phyloP scores from a whole-genome alignment of 2,113 vertebrate species.

The Myotis lucifugus region DNA sequence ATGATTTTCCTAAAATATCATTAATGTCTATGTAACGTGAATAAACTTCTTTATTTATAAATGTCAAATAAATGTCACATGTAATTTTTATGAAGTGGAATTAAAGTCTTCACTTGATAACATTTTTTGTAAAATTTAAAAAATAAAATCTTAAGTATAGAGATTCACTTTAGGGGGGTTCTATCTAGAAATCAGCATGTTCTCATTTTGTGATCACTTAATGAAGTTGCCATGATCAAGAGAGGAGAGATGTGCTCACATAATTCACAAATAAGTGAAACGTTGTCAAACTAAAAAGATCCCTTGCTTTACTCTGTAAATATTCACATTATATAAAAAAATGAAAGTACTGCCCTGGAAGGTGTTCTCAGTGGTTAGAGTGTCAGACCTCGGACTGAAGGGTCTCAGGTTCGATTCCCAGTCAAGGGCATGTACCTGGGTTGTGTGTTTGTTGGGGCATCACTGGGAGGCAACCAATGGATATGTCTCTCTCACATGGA shows the following conservation, averaged over 20 bases:
- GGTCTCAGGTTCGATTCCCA: too few species aligned
- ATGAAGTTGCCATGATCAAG: neutral
- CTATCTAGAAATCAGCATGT: neutral
- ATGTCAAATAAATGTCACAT: conserved; percentile 30
- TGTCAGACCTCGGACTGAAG: too few species aligned
- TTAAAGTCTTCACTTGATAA: conserved; percentile 49
- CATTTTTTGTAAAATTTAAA: conserved; percentile 26
- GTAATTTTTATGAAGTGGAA: conserved; percentile 28
- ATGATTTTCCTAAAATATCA: conserved; percentile 81
- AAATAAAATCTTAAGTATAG: conserved; percentile 39
- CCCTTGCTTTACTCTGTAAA: neutral
- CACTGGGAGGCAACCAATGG: too few species aligned
- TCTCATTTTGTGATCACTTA: conserved; percentile 2
- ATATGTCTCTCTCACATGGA: too few species aligned
- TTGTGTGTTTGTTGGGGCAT: too few species aligned
- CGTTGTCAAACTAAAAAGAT: neutral
- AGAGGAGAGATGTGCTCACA: neutral
- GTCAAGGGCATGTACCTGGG: too few species aligned
- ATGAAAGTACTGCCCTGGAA: neutral
- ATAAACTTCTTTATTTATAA: conserved; percentile 62
- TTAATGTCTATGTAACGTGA: conserved; percentile 71
- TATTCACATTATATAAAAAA: conserved; percentile 3
- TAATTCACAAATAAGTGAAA: conserved; percentile 10
- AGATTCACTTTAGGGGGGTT: neutral
- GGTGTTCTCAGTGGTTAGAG: too few species aligned